phyloP scores from a whole-genome alignment of 2,888 invertebrate genomes.

The Dexiosoma caninum region DNA sequence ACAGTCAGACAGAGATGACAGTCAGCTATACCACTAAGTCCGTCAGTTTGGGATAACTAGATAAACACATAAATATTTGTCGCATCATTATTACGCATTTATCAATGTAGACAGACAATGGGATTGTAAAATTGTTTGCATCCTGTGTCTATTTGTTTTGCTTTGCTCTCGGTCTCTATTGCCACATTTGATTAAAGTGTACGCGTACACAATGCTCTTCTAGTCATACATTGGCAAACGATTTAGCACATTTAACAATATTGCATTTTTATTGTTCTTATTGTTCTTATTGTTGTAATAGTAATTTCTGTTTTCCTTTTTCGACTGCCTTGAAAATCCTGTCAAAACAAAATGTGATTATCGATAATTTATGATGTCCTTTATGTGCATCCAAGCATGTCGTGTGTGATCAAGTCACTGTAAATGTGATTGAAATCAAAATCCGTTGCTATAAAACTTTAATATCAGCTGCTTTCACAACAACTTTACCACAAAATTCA shows the following conservation, averaged over 20 bases:
- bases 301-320: not conserved
- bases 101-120: slow-evolving; percentile 42
- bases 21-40: too few relatives aligned
- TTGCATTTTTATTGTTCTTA: not conserved
- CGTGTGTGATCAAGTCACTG: not conserved
- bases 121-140: slow-evolving; percentile 27
- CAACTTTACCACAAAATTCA: slow-evolving; percentile 23
- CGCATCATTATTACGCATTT: slow-evolving; percentile 70
- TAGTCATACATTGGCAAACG: slow-evolving; percentile 44
- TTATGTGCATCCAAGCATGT: slow-evolving; percentile 19
- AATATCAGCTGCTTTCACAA: slow-evolving; percentile 20
- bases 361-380: slow-evolving; percentile 78
- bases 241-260: slow-evolving; percentile 39
- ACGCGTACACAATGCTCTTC: too few relatives aligned
- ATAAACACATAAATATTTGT: slow-evolving; percentile 67
- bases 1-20: not conserved
- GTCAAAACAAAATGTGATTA: slow-evolving; percentile 78
- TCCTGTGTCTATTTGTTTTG: too few relatives aligned
- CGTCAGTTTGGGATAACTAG: not conserved
- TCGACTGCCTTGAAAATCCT: slow-evolving; percentile 66
- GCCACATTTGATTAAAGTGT: slow-evolving; percentile 1
- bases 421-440: slow-evolving; percentile 21
- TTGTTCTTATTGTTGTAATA: slow-evolving; percentile 12
- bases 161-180: not conserved
- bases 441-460: not conserved